Evolutionary conservation across 2,888 invertebrate species (phyloP).

Genomic region (Tetragonula carbonaria): DNA sequence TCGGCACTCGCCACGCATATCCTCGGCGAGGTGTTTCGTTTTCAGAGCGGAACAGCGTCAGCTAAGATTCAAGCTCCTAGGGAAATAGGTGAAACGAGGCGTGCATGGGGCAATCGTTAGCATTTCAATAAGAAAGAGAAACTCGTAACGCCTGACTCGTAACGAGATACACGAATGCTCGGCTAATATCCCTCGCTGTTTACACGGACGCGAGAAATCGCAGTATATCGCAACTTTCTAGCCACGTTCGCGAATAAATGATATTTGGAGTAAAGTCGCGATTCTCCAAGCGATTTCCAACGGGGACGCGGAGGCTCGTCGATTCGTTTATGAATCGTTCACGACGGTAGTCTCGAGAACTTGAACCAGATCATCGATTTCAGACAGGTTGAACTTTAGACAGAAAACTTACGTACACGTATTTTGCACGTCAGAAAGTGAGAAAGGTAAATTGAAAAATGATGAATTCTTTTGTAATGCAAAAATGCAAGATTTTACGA

Average conservation of each 20-base stretch:
- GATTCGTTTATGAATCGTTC: neutral
- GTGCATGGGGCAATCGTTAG: slow-evolving; percentile 47
- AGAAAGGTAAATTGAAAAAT: too few species aligned
- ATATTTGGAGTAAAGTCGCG: slow-evolving; percentile 38
- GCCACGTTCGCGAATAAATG: slow-evolving; percentile 43
- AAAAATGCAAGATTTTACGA: too few species aligned
- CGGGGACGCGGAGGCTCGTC: neutral
- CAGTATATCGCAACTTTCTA: slow-evolving; percentile 31
- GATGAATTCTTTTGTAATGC: too few species aligned
- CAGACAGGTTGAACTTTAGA: too few species aligned
- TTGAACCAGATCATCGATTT: too few species aligned
- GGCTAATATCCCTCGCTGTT: slow-evolving; percentile 28
- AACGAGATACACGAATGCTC: slow-evolving; percentile 14
- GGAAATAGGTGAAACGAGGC: slow-evolving; percentile 19
- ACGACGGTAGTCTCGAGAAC: neutral
- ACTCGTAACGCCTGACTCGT: slow-evolving; percentile 28
- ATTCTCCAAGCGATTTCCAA: neutral
- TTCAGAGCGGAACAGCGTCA: slow-evolving; percentile 44
- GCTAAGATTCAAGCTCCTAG: neutral
- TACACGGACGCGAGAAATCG: slow-evolving; percentile 35
- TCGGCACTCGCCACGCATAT: neutral
- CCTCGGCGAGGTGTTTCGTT: neutral
- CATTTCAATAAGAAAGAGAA: slow-evolving; percentile 65
- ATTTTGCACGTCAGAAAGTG: too few species aligned
- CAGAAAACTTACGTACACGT: too few species aligned